Conservation (phyloP, 2,797 vertebrate species). For the Etheostoma nigrum region DNA sequence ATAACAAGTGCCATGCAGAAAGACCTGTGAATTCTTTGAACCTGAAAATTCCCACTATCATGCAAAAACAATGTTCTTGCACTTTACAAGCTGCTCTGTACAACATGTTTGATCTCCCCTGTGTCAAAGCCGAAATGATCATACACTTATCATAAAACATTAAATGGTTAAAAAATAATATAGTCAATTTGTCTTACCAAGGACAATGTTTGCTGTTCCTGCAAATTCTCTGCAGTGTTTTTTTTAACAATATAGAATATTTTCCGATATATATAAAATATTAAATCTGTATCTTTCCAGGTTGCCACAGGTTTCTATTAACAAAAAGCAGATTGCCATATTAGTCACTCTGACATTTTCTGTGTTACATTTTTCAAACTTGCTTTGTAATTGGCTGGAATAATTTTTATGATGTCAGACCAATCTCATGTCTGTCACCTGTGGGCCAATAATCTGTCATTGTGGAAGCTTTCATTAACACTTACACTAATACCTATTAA, state of each 20-base stretch:
- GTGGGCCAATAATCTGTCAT: constrained; percentile 41
- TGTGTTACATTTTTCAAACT: neutral
- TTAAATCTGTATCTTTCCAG: too few relatives aligned
- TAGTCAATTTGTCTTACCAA: neutral
- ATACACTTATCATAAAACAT: neutral
- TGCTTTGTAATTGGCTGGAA: neutral
- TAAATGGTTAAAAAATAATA: neutral
- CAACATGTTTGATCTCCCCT: neutral
- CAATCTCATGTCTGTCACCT: constrained; percentile 55
- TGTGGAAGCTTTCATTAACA: constrained; percentile 29
- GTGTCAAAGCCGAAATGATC: neutral
- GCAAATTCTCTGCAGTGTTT: neutral
- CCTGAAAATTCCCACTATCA: neutral
- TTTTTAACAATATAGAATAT: too few relatives aligned
- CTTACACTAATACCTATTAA: constrained; percentile 44
- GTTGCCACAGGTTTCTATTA: too few relatives aligned
- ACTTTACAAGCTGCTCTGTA: neutral
- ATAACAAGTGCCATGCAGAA: neutral
- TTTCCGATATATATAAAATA: too few relatives aligned
- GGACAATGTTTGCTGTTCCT: neutral
- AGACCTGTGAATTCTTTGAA: neutral
- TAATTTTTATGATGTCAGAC: neutral
- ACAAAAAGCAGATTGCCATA: too few relatives aligned
- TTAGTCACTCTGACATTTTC: too few relatives aligned
- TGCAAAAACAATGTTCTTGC: neutral